These are phyloP conservation scores for Cyclophora punctaria DNA, from an alignment of 2,888 invertebrate genomes.

Conservation along the genomic window DNA sequence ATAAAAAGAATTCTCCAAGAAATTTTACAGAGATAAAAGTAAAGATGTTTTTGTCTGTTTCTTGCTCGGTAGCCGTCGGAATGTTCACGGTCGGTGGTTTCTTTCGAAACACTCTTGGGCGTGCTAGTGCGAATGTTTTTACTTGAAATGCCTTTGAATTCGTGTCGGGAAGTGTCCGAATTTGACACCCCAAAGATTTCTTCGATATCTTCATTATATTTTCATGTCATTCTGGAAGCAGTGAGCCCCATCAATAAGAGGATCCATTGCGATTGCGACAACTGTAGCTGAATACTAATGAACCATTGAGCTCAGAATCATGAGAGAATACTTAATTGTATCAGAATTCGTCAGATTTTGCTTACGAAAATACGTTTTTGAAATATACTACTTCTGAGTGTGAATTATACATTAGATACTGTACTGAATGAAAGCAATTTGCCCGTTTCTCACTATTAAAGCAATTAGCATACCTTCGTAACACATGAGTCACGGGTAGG, in stretches of 20 bases:
- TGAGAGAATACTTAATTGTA: slow-evolving; percentile 10
- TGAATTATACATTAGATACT: slow-evolving; percentile 1
- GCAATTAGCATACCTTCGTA: slow-evolving; percentile 15
- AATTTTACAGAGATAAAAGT: slow-evolving; percentile 32
- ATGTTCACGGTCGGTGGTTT: slow-evolving; percentile 68
- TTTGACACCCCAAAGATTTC: slow-evolving; percentile 22
- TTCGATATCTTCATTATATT: slow-evolving; percentile 22
- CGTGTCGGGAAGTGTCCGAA: slow-evolving; percentile 37
- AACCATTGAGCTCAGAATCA: slow-evolving; percentile 3
- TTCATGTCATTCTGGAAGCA: slow-evolving; percentile 2
- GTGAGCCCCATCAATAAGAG: slow-evolving; percentile 1
- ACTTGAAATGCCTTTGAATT: slow-evolving; percentile 51
- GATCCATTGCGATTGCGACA: slow-evolving; percentile 9
- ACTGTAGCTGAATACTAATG: slow-evolving; percentile 12
- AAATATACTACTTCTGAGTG: slow-evolving; percentile 3
- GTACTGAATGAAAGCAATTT: slow-evolving; percentile 3
- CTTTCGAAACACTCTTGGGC: slow-evolving; percentile 70
- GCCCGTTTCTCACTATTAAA: slow-evolving; percentile 6
- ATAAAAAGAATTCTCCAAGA: slow-evolving; percentile 23
- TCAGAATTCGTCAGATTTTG: neutral
- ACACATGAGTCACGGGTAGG: slow-evolving; percentile 10
- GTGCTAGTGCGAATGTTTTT: slow-evolving; percentile 71
- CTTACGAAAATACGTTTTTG: slow-evolving; percentile 1
- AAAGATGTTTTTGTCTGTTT: slow-evolving; percentile 57
- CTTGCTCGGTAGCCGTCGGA: slow-evolving; percentile 59